Conservation (phyloP, 2,888 invertebrate species). For the Octonoba sinensis region DNA sequence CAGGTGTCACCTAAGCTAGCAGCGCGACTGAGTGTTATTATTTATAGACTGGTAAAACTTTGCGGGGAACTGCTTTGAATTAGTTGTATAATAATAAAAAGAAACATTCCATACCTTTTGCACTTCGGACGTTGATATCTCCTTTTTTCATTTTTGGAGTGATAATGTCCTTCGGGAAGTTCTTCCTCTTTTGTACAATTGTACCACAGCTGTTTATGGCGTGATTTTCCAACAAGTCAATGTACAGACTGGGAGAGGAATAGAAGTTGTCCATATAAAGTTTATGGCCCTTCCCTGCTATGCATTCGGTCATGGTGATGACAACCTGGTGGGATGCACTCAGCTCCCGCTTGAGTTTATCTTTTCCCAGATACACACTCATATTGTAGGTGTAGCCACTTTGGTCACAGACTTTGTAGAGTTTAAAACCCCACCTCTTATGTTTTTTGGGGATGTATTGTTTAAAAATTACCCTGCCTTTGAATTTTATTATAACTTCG, state of each 20-base stretch:
- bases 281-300: conserved; percentile 27
- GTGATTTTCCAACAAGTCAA: neutral
- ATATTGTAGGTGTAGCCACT: conserved; percentile 19
- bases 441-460: conserved; percentile 35
- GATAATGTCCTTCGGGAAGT: conserved; percentile 8
- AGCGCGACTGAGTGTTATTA: no score
- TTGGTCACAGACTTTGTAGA: conserved; percentile 21
- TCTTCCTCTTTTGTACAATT: conserved; percentile 8
- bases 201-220: conserved; percentile 19
- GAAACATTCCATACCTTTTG: neutral
- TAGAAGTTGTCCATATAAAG: conserved; percentile 29
- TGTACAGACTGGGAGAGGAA: conserved; percentile 10
- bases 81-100: no score
- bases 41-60: no score
- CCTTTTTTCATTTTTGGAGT: conserved; percentile 7
- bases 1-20: no score
- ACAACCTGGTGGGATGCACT: neutral
- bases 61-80: no score
- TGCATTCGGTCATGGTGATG: neutral
- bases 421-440: conserved; percentile 14
- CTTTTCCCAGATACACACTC: conserved; percentile 23
- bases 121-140: neutral
- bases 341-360: neutral
- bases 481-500: conserved; percentile 32
- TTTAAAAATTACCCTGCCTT: conserved; percentile 10